Base-by-base conservation (phyloP, 2,113 vertebrate species). In the Mastomys natalensis region DNA sequence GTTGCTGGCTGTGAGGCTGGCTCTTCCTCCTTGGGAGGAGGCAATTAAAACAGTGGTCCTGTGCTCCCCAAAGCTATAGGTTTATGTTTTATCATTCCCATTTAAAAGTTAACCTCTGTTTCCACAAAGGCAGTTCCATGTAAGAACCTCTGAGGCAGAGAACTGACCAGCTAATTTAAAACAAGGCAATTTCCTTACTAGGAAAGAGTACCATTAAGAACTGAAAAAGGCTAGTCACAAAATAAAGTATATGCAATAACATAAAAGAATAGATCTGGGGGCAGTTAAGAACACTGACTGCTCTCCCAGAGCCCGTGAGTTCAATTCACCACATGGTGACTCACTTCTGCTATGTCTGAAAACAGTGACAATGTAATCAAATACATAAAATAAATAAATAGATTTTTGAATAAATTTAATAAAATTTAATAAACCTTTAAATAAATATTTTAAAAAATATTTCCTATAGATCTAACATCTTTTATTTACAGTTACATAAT, bases 121-220 rank as follows among this genome's bases (percentile, higher is more conserved):
- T 68, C 80, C 45, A 95, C 53, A 93, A 91, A 96, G 88, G 29
- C 7, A 82, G 43, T 37, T 68, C 5, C 31, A 90, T 62, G 55
- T 68, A 77, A 85, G 87, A 91, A 80, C 51, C 97, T 0, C 74
- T 15, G 81, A 90, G 88, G 82, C 9, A 87, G 66, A 84, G 66
- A 43, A 43, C 66, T 91, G 76, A 80, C 66, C 68, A 81, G 55
- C 91, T 94, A 87, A 87, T 53, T 87, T 37, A 85, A 82, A 93
- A 93, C 29, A 77, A 92, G 91, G 51, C 12, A 80, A 80, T 51
- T 77, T 7, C n/a, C 55, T 96, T 93, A 96, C 21, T 60, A 89
- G 60, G 45, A 37, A 87, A 93, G 58, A 91, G 51, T 85, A 93
- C 51, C 66, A 87, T 97, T 78, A 91, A 97, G 77, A 95, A 73